Evolutionary conservation across 2,888 invertebrate genomes (phyloP), one percentile per base, ranked within the genome.

Genomic region (Cancer borealis): DNA sequence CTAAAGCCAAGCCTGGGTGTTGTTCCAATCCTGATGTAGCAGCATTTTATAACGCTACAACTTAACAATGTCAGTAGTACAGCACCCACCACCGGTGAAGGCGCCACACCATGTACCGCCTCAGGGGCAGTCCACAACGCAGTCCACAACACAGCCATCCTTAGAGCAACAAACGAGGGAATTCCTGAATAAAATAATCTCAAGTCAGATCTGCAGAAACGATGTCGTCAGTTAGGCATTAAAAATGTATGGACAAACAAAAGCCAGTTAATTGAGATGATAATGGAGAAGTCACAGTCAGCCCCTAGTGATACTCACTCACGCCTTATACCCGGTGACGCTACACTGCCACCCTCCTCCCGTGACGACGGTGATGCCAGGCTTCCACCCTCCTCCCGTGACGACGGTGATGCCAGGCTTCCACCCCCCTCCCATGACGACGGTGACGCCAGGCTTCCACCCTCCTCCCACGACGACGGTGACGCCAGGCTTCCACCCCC

Each of bases 231-330:
- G 8, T 17, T 79, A 30, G 79, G 79, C 8, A 26, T 79, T n/a
- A 79, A 6, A n/a, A 79, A 79, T 79, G 30, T 79, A 79, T 79
- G 79, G 79, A 79, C 79, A 30, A 79, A 21, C 8, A 79, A 79
- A 79, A 30, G 30, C 30, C n/a, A 21, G n/a, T n/a, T 79, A 10
- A 79, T 79, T 30, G 30, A 79, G 10, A 79, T 79, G 79, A 79
- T 79, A 79, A 0, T 79, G 10, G 79, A 17, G 6, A 79, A 79
- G 8, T n/a, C 79, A 79, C 79, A 79, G 79, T 21, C 21, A 26
- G 12, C 79, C 12, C 8, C 79, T 2, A 30, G 8, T 26, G 26
- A n/a, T 79, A 30, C n/a, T 0, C n/a, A n/a, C 8, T n/a, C 79
- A 79, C 79, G 17, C 26, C 79, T 3, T 8, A 39, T 39, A 39